Percentiles rank a stretch among this genome's conserved stretches.
Conservation (phyloP, 2,888 invertebrate species). For the Sarcophaga caerulescens region DNA sequence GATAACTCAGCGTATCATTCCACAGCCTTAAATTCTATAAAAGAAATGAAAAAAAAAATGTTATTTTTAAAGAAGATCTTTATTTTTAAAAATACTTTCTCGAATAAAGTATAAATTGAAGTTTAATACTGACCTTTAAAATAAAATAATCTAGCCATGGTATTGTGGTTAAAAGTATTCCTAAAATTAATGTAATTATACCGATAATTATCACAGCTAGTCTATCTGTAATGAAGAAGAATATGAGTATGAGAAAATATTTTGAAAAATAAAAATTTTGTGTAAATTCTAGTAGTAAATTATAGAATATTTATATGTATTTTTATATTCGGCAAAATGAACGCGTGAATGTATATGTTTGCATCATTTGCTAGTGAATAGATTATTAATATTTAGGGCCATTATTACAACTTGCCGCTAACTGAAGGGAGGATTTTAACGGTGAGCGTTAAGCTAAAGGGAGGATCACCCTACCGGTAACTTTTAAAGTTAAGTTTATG, state of each 20-base stretch:
- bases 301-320: neutral
- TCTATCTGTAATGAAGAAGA: slow-evolving; percentile 86
- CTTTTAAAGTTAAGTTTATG: too few species aligned
- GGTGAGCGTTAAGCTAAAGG: too few species aligned
- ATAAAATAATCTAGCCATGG: slow-evolving; percentile 94
- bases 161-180: slow-evolving; percentile 91
- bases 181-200: slow-evolving; percentile 89
- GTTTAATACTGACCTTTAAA: slow-evolving; percentile 85
- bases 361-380: too few species aligned
- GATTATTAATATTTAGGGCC: too few species aligned
- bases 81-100: too few species aligned
- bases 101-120: too few species aligned
- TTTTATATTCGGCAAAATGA: neutral
- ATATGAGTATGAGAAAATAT: slow-evolving; percentile 40
- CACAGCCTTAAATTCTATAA: slow-evolving; percentile 89
- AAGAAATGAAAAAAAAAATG: neutral
- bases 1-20: slow-evolving; percentile 92
- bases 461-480: too few species aligned
- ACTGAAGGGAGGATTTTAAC: too few species aligned
- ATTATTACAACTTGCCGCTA: too few species aligned
- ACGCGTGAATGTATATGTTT: too few species aligned
- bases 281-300: neutral
- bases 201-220: slow-evolving; percentile 90
- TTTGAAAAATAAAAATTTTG: neutral
- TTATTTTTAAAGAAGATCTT: too few species aligned